Conservation (phyloP, 2,797 vertebrate genomes). For the Myotis vivesi region DNA sequence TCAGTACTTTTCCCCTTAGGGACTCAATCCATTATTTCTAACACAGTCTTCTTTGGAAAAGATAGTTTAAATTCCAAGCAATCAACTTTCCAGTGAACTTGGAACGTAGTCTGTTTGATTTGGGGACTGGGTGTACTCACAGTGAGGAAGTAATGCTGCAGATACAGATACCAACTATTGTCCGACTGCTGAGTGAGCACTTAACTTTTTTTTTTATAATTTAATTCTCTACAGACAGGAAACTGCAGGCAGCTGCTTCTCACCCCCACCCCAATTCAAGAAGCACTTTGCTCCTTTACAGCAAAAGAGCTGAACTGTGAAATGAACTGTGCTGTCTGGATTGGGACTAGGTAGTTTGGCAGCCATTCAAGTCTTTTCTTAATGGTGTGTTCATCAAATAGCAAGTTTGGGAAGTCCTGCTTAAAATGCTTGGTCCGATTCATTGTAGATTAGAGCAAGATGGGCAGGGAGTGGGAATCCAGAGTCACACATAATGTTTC, state of each 20-base stretch:
- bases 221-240: slow-evolving; percentile 15
- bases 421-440: neutral
- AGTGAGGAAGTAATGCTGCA: neutral
- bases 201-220: neutral
- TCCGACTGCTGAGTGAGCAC: neutral
- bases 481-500: neutral
- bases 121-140: neutral
- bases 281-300: neutral
- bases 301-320: neutral
- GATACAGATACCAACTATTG: neutral
- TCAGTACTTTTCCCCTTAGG: neutral
- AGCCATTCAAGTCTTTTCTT: neutral
- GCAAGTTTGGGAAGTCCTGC: neutral
- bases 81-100: neutral
- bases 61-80: neutral
- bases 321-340: neutral
- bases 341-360: neutral
- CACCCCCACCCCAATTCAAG: neutral
- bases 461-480: neutral
- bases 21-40: neutral
- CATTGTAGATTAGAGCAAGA: neutral
- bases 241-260: neutral
- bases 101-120: neutral
- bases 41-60: neutral
- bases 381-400: neutral